phyloP scores from a whole-genome alignment of 2,888 invertebrate species.

The Cephus runcator region DNA sequence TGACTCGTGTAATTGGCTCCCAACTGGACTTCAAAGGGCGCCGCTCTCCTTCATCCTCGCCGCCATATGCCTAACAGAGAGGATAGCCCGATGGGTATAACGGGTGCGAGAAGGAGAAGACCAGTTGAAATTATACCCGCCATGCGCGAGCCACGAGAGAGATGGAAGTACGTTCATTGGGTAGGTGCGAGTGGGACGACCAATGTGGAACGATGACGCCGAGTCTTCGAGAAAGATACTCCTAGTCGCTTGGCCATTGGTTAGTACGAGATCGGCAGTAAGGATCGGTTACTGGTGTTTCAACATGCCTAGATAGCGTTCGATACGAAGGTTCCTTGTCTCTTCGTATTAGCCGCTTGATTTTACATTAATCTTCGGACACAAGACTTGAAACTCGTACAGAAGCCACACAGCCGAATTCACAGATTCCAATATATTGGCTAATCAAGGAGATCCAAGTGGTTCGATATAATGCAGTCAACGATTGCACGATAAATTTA shows the following conservation, averaged over 20 bases:
- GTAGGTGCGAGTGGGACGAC: slow-evolving; percentile 17
- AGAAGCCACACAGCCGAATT: neutral
- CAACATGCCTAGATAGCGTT: slow-evolving; percentile 56
- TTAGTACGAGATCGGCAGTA: slow-evolving; percentile 23
- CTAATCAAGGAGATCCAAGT: neutral
- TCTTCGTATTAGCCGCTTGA: slow-evolving; percentile 37
- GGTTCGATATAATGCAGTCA: neutral
- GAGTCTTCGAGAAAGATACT: slow-evolving; percentile 17
- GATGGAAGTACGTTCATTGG: slow-evolving; percentile 20
- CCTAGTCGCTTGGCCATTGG: slow-evolving; percentile 8
- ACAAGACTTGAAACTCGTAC: neutral
- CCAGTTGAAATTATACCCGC: slow-evolving; percentile 59
- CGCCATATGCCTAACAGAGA: slow-evolving; percentile 56
- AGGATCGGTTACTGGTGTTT: slow-evolving; percentile 60
- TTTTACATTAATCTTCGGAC: slow-evolving; percentile 41
- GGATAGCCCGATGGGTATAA: slow-evolving; percentile 17
- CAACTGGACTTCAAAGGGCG: slow-evolving; percentile 66
- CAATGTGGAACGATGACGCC: slow-evolving; percentile 16
- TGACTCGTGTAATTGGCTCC: slow-evolving; percentile 67
- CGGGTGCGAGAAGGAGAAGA: slow-evolving; percentile 27
- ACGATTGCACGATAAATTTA: neutral
- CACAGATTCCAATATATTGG: neutral
- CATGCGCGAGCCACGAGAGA: slow-evolving; percentile 44
- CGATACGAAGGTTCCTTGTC: slow-evolving; percentile 57
- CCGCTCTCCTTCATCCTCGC: slow-evolving; percentile 65